Percentiles rank a stretch among this genome's conserved stretches.
These are phyloP conservation scores for Melospiza georgiana DNA, from an alignment of 2,113 vertebrate species.

Conservation along the genomic window DNA sequence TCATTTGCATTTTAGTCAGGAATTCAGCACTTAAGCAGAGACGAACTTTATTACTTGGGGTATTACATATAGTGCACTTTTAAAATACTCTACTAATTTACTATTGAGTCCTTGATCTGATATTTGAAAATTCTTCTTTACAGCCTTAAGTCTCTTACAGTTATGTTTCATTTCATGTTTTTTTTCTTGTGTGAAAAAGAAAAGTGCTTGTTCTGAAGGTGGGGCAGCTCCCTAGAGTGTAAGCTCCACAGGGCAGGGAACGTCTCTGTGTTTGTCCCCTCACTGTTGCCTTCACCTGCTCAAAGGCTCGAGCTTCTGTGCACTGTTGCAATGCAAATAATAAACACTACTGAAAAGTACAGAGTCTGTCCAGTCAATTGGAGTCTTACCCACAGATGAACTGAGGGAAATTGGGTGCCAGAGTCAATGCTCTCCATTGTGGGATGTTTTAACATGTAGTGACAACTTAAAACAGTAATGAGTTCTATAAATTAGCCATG, in stretches of 20 bases:
- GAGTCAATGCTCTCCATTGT: neutral
- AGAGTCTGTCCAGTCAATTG: neutral
- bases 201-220: neutral
- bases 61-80: neutral
- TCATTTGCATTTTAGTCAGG: neutral
- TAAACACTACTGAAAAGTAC: slow-evolving; percentile 42
- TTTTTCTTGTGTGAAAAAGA: neutral
- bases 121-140: neutral
- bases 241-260: slow-evolving; percentile 50
- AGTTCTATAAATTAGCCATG: neutral
- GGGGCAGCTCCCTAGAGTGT: slow-evolving; percentile 45
- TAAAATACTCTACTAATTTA: neutral
- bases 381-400: neutral
- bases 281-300: neutral
- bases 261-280: neutral
- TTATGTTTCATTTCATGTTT: slow-evolving; percentile 13
- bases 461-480: neutral
- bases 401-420: neutral
- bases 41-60: neutral
- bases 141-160: neutral
- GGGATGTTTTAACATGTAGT: neutral
- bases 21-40: neutral
- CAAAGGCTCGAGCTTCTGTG: neutral
- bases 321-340: slow-evolving; percentile 37
- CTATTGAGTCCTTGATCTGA: neutral